Evolutionary conservation across 2,113 vertebrate genomes (phyloP).

Genomic region (Zootoca vivipara): DNA sequence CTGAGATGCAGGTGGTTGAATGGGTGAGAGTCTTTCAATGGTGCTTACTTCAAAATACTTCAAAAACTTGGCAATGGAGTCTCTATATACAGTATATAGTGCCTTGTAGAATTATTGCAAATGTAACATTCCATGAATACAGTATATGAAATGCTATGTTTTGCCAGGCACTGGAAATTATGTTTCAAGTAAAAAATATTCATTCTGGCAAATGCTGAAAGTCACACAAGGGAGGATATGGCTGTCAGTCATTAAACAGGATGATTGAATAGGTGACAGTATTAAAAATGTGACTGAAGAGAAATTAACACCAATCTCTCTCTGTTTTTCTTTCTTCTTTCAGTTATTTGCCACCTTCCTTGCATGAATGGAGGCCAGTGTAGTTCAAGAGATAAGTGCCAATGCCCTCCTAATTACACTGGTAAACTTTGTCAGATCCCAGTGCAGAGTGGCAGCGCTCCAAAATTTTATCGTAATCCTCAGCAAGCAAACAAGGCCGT

Average conservation of each 20-base stretch:
- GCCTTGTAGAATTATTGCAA: background rate
- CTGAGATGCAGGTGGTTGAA: too few species aligned
- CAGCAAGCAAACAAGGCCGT: slow-evolving; percentile 77
- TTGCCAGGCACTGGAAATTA: background rate
- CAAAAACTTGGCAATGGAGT: background rate
- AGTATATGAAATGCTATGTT: background rate
- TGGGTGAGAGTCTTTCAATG: background rate
- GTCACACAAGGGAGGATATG: background rate
- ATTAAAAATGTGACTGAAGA: background rate
- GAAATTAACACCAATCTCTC: slow-evolving; percentile 46
- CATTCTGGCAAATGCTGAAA: rapidly evolving
- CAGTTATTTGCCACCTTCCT: slow-evolving; percentile 97
- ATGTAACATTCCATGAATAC: background rate
- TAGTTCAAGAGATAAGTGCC: slow-evolving; percentile 93
- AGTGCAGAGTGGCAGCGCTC: slow-evolving; percentile 73
- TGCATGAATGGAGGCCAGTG: slow-evolving; percentile 98
- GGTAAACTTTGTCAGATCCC: slow-evolving; percentile 97
- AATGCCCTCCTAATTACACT: slow-evolving; percentile 94
- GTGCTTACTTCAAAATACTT: background rate
- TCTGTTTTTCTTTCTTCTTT: slow-evolving; percentile 61
- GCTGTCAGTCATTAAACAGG: background rate
- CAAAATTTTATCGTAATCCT: slow-evolving; percentile 77
- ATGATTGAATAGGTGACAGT: background rate
- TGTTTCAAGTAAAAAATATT: background rate
- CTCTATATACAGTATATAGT: background rate